A percentile compares a stretch with the other conserved stretches of the same genome.
Evolutionary conservation across 2,888 invertebrate genomes (phyloP).

Genomic region (Polydesmus complanatus): DNA sequence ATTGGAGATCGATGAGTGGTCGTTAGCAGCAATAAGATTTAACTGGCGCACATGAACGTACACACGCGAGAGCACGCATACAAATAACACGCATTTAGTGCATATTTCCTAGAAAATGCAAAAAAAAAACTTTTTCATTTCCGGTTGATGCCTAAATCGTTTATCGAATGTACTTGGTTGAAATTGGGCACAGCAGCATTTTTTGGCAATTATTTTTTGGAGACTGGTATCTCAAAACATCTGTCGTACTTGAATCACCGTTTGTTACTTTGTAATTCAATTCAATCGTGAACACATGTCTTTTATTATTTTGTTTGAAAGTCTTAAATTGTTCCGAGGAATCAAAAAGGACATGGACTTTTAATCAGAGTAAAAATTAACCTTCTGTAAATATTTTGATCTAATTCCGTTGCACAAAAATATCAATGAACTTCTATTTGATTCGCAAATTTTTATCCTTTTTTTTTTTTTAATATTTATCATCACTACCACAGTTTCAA

Average conservation of each 20-base stretch:
- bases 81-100: neutral
- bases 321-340: neutral
- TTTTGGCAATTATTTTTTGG: neutral
- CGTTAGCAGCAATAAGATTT: neutral
- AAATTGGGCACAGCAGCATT: neutral
- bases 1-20: neutral
- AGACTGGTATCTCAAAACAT: neutral
- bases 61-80: neutral
- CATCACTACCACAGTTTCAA: no score
- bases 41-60: neutral
- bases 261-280: neutral
- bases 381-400: slow-evolving; percentile 7
- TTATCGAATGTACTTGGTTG: neutral
- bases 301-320: neutral
- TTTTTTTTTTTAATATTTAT: neutral
- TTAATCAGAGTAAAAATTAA: neutral
- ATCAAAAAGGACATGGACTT: neutral
- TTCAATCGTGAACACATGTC: neutral
- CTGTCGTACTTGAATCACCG: neutral
- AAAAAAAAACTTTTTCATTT: neutral
- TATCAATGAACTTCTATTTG: slow-evolving; percentile 8
- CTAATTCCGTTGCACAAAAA: slow-evolving; percentile 9
- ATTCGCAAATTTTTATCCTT: neutral
- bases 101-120: neutral
- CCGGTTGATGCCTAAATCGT: neutral